A percentile compares a stretch with the other conserved stretches of the same genome.
Evolutionary conservation across 1,140 invertebrate genomes (phyloP).

Genomic region (Helicoverpa armigera): DNA sequence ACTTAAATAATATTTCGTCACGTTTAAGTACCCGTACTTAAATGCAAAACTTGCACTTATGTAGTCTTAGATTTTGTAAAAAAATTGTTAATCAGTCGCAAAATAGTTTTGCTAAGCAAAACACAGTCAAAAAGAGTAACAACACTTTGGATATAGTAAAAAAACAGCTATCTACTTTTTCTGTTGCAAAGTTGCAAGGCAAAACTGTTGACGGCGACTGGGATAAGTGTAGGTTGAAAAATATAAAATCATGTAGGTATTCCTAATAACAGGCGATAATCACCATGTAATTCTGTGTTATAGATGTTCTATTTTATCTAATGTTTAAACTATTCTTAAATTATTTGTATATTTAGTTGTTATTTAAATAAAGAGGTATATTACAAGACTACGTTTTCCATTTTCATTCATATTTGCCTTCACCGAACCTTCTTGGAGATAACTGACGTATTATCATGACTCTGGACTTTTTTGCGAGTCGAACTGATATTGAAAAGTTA

Average conservation of each 20-base stretch:
- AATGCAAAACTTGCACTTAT: constrained; percentile 17
- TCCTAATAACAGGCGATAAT: constrained; percentile 28
- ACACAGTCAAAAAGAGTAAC: no score
- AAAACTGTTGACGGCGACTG: no score
- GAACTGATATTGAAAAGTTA: no score
- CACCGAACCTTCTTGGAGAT: no score
- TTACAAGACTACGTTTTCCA: background rate
- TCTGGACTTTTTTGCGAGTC: no score
- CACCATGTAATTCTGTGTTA: constrained; percentile 29
- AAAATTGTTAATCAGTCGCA: no score
- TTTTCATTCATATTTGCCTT: background rate
- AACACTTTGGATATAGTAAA: no score
- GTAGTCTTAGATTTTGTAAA: constrained; percentile 10
- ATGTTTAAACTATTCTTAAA: constrained; percentile 32
- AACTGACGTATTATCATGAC: no score
- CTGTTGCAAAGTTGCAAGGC: no score
- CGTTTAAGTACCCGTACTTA: background rate
- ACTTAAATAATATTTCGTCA: background rate
- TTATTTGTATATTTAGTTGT: constrained; percentile 48
- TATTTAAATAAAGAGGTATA: constrained; percentile 41
- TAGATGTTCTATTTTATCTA: constrained; percentile 42
- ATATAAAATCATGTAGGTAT: constrained; percentile 5
- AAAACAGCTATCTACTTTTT: no score
- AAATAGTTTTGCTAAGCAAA: no score
- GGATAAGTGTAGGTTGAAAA: constrained; percentile 25